phyloP scores from a whole-genome alignment of 1,140 invertebrate genomes.

The Bombus ignitus region DNA sequence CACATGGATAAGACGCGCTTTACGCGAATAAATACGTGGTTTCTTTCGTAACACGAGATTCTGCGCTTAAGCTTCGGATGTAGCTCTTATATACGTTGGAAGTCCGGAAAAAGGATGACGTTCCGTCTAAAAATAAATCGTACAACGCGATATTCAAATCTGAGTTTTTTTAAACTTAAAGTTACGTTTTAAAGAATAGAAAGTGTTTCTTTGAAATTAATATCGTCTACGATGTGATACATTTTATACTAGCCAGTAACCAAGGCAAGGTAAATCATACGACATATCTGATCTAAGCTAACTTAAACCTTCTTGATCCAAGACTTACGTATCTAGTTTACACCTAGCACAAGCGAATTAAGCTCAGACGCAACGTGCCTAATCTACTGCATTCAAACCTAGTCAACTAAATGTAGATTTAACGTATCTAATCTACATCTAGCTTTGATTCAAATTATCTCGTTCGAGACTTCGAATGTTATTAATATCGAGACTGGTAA shows the following conservation, averaged over 20 bases:
- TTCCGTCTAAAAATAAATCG: conserved; percentile 1
- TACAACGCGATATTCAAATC: neutral
- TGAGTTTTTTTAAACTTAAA: neutral
- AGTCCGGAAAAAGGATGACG: neutral
- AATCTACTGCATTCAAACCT: conserved; percentile 16
- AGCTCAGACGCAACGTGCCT: neutral
- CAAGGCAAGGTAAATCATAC: neutral
- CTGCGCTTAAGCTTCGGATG: neutral
- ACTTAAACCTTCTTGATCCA: conserved; percentile 9
- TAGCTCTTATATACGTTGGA: neutral
- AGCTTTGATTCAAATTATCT: neutral
- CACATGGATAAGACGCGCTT: neutral
- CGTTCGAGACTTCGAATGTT: neutral
- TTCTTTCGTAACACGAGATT: conserved; percentile 2
- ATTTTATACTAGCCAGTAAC: neutral
- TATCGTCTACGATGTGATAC: neutral
- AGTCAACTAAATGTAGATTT: conserved; percentile 9
- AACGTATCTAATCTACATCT: conserved; percentile 5
- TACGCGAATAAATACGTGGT: conserved; percentile 1
- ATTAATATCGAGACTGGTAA: neutral
- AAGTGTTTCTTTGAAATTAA: neutral
- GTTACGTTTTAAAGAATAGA: neutral
- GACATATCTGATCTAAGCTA: conserved; percentile 14
- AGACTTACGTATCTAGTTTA: conserved; percentile 13
- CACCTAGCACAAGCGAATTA: neutral